Base-by-base conservation (phyloP, 2,797 vertebrate genomes). In the Poecilia wingei region DNA sequence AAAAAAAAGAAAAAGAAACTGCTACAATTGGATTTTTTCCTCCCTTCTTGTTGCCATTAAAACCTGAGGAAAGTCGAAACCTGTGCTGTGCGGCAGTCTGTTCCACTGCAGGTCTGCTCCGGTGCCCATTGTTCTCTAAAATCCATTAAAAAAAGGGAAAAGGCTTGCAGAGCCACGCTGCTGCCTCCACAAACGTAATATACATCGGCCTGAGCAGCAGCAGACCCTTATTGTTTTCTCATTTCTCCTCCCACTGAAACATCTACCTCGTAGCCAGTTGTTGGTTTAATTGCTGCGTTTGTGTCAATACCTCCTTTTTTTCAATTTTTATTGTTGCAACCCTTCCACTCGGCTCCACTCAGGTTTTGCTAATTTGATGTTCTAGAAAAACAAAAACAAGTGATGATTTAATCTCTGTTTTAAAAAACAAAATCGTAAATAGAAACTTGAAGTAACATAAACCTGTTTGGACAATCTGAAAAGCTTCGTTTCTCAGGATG, bases 91-190 rank as follows among this genome's bases (percentile, higher is more conserved):
- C 72, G 74, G 78, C 79, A 81, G 87, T 70, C 59, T 86, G 86
- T 77, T 86, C 33, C 72, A 82, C 84, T 89, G 88, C 88, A 89
- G 87, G 84, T 88, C 81, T 76, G 84, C 85, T 39, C 43, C 81
- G 57, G 83, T 47, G 85, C 82, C 84, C 84, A 87, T 88, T 91
- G 86, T 90, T 93, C 89, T 86, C 80, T 71, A 18, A 86, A 87
- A 88, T 76, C 90, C 83, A 89, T 93, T 61, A 51, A 22, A 25
- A 66, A 76, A 31, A 49, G 46, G 3, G 39, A 91, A 88, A 77
- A 80, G 89, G 87, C 88, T 88, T 85, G 84, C 86, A 74, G 77
- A 89, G 88, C 83, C 81, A 77, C 14, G 79, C 79, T 80, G 85
- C 86, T 76, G 88, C 82, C 81, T 70, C 81, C 85, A 80, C 86